phyloP scores from a whole-genome alignment of 2,888 invertebrate genomes.

The Coelopa pilipes region DNA sequence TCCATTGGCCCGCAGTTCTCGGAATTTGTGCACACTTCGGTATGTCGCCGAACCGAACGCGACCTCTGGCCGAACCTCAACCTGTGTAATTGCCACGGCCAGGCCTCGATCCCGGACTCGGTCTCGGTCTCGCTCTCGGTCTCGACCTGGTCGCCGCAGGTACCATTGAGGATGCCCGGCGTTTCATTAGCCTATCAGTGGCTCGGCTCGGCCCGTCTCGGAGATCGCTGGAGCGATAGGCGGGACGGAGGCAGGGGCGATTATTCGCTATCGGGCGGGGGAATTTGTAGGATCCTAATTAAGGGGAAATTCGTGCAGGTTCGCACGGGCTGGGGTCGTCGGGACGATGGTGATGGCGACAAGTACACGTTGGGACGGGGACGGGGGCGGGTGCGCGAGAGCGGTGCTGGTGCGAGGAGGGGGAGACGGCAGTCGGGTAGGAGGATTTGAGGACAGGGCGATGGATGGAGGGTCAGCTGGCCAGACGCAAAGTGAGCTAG shows the following conservation, averaged over 20 bases:
- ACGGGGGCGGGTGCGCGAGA: too few relatives aligned
- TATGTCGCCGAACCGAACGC: conserved; percentile 46
- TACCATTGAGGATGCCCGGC: conserved; percentile 40
- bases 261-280: background rate
- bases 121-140: background rate
- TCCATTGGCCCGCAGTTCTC: conserved; percentile 57
- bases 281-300: too few relatives aligned
- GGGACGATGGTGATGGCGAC: too few relatives aligned
- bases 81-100: conserved; percentile 33
- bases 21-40: conserved; percentile 64
- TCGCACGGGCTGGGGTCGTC: too few relatives aligned
- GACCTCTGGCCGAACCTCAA: background rate
- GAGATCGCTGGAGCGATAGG: conserved; percentile 2
- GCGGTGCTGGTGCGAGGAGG: too few relatives aligned
- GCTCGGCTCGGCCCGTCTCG: conserved; percentile 1
- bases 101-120: background rate
- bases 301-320: too few relatives aligned
- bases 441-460: too few relatives aligned
- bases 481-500: too few relatives aligned
- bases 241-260: background rate
- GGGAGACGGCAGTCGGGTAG: too few relatives aligned
- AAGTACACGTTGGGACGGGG: too few relatives aligned
- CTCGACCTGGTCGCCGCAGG: too few relatives aligned
- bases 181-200: conserved; percentile 53
- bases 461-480: too few relatives aligned